A percentile compares a stretch with the other conserved stretches of the same genome.
Conservation (phyloP, 2,888 invertebrate species). For the Drosophila formosana region DNA sequence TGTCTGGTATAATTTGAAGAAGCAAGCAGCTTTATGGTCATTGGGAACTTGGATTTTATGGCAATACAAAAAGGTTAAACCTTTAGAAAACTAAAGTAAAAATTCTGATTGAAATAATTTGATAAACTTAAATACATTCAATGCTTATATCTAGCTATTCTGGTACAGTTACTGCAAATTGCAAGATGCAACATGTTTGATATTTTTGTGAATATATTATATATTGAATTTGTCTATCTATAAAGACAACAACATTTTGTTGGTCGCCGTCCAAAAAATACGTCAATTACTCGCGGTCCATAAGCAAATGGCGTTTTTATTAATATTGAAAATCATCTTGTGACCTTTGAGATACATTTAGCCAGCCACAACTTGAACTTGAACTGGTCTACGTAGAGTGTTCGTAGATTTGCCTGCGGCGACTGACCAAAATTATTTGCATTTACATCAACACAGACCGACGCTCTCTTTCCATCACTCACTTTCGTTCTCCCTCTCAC, state of each 20-base stretch:
- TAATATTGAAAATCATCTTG: constrained; percentile 24
- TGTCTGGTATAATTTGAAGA: too few relatives aligned
- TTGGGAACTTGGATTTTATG: too few relatives aligned
- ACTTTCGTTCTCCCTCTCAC: not conserved
- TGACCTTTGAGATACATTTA: constrained; percentile 56
- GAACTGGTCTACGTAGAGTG: constrained; percentile 15
- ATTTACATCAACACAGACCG: constrained; percentile 26
- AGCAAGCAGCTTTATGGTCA: too few relatives aligned
- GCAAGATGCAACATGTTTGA: not conserved
- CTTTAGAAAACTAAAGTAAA: too few relatives aligned
- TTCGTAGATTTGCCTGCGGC: constrained; percentile 26
- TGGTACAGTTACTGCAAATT: not conserved
- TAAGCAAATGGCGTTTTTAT: constrained; percentile 56
- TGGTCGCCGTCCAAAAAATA: constrained; percentile 68
- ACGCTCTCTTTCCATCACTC: not conserved
- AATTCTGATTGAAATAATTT: too few relatives aligned
- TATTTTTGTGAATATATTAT: constrained; percentile 4
- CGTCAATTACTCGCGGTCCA: constrained; percentile 38
- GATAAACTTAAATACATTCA: not conserved
- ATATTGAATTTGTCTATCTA: constrained; percentile 10
- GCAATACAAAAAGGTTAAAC: too few relatives aligned
- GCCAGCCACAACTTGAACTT: constrained; percentile 52
- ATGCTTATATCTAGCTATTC: not conserved
- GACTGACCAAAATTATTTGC: constrained; percentile 46
- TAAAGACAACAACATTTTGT: constrained; percentile 41